phyloP scores from a whole-genome alignment of 2,113 vertebrate species.

The Ptyas mucosa region DNA sequence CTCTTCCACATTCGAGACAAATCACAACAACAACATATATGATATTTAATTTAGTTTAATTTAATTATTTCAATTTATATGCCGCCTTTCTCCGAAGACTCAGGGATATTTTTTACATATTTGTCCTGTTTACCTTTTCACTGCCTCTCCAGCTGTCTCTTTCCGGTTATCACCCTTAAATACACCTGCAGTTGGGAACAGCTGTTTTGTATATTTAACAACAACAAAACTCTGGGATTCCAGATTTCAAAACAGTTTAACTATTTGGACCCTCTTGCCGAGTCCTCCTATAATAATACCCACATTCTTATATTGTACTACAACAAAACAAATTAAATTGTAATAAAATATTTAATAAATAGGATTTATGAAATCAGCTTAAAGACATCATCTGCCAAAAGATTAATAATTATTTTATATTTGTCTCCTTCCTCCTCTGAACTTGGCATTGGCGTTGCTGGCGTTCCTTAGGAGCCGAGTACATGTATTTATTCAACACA shows the following conservation, averaged over 20 bases:
- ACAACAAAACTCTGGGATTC: neutral
- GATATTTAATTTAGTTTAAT: no score
- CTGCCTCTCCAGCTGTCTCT: neutral
- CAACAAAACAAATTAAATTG: neutral
- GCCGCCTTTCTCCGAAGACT: no score
- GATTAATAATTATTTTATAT: neutral
- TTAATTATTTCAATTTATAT: no score
- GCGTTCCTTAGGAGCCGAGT: neutral
- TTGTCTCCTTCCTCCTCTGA: neutral
- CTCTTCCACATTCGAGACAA: neutral
- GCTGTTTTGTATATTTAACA: neutral
- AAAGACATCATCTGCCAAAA: neutral
- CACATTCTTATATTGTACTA: neutral
- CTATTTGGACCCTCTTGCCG: neutral
- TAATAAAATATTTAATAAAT: neutral
- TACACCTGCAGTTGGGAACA: neutral
- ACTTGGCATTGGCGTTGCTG: neutral
- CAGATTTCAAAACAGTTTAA: neutral
- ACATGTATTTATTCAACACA: neutral
- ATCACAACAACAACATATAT: neutral
- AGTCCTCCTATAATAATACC: neutral
- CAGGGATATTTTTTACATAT: neutral
- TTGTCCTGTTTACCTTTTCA: neutral
- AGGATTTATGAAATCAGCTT: neutral
- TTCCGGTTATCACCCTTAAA: neutral